Percentiles rank a stretch among this genome's conserved stretches.
These are phyloP conservation scores for Tridacna crocea DNA, from an alignment of 2,888 invertebrate genomes.

Conservation along the genomic window DNA sequence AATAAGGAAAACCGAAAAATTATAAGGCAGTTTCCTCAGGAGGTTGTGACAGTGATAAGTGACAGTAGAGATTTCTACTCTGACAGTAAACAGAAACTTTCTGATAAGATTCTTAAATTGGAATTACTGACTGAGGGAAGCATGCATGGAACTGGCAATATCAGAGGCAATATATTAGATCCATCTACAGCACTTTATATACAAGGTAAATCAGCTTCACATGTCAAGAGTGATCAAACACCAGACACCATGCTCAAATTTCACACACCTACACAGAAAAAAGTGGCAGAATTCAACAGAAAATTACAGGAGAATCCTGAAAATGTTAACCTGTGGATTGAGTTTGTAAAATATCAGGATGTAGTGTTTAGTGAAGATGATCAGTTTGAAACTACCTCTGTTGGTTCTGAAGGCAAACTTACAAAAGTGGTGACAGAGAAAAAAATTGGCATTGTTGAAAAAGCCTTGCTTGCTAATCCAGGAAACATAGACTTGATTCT, in stretches of 20 bases:
- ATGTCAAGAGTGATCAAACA: neutral
- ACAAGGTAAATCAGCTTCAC: conserved; percentile 70
- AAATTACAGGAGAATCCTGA: conserved; percentile 80
- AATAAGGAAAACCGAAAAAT: conserved; percentile 66
- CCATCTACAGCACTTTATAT: conserved; percentile 74
- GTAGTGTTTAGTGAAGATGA: conserved; percentile 60
- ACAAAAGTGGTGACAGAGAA: conserved; percentile 78
- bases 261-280: conserved; percentile 17
- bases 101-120: neutral
- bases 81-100: neutral
- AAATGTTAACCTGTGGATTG: conserved; percentile 83
- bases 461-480: conserved; percentile 83
- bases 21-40: conserved; percentile 34
- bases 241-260: conserved; percentile 25
- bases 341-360: conserved; percentile 85
- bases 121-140: neutral
- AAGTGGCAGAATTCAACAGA: conserved; percentile 79
- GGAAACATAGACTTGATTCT: conserved; percentile 81
- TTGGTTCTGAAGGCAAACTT: conserved; percentile 19
- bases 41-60: conserved; percentile 10
- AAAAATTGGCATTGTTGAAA: conserved; percentile 84
- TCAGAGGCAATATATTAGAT: conserved; percentile 70
- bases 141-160: conserved; percentile 32
- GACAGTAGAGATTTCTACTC: neutral
- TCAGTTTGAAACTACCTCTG: neutral